Percentiles rank a stretch among this genome's conserved stretches.
Evolutionary conservation across 1,140 invertebrate genomes (phyloP).

Genomic region (Daktulosphaira vitifoliae): DNA sequence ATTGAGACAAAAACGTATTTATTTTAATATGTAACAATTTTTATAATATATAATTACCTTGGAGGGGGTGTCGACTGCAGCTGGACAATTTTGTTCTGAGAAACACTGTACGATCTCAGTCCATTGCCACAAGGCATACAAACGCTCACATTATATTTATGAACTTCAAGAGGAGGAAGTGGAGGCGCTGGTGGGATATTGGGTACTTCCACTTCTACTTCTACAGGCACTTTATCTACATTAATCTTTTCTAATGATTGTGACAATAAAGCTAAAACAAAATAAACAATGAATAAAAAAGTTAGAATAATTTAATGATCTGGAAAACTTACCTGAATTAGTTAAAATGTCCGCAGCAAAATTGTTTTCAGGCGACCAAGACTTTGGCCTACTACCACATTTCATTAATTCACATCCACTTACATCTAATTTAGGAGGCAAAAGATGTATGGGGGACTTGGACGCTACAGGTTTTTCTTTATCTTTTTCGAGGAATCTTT

Average conservation of each 20-base stretch:
- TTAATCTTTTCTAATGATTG: conserved; percentile 48
- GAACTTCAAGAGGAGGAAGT: conserved; percentile 47
- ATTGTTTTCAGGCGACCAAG: conserved; percentile 69
- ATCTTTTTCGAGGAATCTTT: background rate
- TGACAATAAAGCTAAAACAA: conserved; percentile 44
- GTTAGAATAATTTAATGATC: too few relatives aligned
- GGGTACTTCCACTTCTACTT: conserved; percentile 15
- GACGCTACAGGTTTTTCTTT: background rate
- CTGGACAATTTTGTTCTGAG: conserved; percentile 77
- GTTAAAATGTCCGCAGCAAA: conserved; percentile 48
- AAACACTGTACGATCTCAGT: conserved; percentile 69
- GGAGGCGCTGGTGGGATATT: conserved; percentile 36
- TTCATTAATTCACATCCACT: conserved; percentile 37
- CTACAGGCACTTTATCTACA: conserved; percentile 34
- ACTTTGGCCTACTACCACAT: conserved; percentile 55
- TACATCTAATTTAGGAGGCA: conserved; percentile 24
- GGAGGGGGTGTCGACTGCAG: conserved; percentile 42
- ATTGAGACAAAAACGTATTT: too few relatives aligned
- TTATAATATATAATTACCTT: background rate
- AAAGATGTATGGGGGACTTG: background rate
- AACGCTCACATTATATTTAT: conserved; percentile 52
- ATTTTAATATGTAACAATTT: too few relatives aligned
- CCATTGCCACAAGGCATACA: conserved; percentile 74
- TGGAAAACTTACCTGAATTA: conserved; percentile 33
- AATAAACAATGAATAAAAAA: background rate